Percentiles rank a stretch among this genome's conserved stretches.
Conservation (phyloP, 2,113 vertebrate species). For the Tauraco erythrolophus region DNA sequence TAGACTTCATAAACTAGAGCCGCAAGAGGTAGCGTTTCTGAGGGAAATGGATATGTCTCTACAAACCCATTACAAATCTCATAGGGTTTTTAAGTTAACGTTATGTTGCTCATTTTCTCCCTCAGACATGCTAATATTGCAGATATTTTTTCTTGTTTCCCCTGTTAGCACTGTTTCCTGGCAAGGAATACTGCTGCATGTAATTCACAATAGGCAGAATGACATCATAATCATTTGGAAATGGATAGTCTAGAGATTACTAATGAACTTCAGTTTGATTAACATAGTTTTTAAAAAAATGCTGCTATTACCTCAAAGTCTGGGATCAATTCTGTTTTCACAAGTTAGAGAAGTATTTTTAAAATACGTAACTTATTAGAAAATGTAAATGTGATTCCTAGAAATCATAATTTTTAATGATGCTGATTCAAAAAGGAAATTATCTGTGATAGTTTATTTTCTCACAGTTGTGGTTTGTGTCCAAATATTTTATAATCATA, state of each 20-base stretch:
- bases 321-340: background rate
- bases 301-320: background rate
- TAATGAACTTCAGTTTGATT: background rate
- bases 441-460: constrained; percentile 17
- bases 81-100: background rate
- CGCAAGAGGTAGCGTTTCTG: background rate
- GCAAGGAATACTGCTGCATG: background rate
- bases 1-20: background rate
- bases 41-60: background rate
- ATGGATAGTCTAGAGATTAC: background rate
- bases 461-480: background rate
- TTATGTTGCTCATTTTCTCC: background rate
- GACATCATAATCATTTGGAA: background rate
- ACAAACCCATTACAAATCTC: background rate
- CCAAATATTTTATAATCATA: constrained; percentile 21
- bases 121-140: background rate
- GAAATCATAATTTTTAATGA: background rate
- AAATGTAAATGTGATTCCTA: background rate
- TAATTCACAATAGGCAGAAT: background rate
- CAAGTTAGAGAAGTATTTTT: background rate
- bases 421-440: background rate
- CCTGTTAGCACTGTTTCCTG: background rate
- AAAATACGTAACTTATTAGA: background rate
- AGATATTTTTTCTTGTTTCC: background rate
- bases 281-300: background rate